Evolutionary conservation across 2,797 vertebrate genomes (phyloP).

Genomic region (Paedocypris micromegethes): DNA sequence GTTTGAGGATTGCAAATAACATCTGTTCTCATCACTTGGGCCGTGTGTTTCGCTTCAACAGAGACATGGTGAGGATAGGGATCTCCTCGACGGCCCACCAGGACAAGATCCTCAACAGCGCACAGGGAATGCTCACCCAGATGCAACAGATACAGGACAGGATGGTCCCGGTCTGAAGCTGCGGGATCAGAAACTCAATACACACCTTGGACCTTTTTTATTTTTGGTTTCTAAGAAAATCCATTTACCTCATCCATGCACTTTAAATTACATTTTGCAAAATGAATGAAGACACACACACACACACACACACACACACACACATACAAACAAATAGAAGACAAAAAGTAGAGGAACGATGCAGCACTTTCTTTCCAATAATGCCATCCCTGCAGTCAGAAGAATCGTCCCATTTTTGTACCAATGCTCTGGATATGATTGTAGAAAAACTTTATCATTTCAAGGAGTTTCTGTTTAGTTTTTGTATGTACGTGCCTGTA

Average conservation of each 20-base stretch:
- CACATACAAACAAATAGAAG: conserved; percentile 40
- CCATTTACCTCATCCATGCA: conserved; percentile 99
- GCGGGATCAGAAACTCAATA: conserved; percentile 68
- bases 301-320: no score
- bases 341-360: conserved; percentile 59
- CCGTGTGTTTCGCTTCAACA: conserved; percentile 56
- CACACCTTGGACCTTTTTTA: conserved; percentile 52
- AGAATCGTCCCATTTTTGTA: conserved; percentile 13
- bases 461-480: conserved; percentile 35
- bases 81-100: conserved; percentile 84
- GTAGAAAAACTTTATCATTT: conserved; percentile 43
- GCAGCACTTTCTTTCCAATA: conserved; percentile 85
- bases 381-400: conserved; percentile 13
- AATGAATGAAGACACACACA: conserved; percentile 11
- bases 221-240: conserved; percentile 49
- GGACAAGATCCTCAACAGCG: conserved; percentile 88
- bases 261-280: conserved; percentile 80
- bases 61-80: conserved; percentile 92
- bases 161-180: conserved; percentile 95
- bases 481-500: conserved; percentile 39
- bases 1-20: conserved; percentile 2
- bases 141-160: conserved; percentile 98
- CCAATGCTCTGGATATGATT: conserved; percentile 35
- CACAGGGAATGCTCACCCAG: conserved; percentile 89
- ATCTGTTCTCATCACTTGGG: conserved; percentile 23